Evolutionary conservation across 2,888 invertebrate genomes (phyloP), one percentile per base, ranked within the genome.

Genomic region (Catocala sponsa): DNA sequence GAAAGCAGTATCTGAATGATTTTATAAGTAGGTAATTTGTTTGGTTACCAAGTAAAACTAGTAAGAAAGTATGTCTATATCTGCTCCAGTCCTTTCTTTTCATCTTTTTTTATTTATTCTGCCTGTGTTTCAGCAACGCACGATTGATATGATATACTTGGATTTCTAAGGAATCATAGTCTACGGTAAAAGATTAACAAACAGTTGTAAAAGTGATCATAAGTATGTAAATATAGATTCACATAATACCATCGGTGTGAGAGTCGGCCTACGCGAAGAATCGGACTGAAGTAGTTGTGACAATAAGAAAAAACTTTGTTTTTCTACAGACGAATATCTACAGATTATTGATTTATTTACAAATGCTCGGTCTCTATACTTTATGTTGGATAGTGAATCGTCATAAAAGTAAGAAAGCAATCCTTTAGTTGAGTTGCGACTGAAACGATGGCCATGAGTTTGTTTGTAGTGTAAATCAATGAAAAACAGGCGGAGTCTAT

Each of bases 281-380:
- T 76, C 63, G 77, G 74, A 65, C 76, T 70, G 72, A 80, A 85
- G 77, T 81, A 79, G 71, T 72, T 76, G 51, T 75, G 78, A 78
- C 78, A 78, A 74, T 74, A 68, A 74, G 71, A 82, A 81, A 82
- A 81, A 83, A 84, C 82, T 83, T 85, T 86, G 83, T 87, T 86
- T 88, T 87, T 86, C 80, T 72, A 72, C 76, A 74, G 65, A 72
- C 69, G 70, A 70, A 72, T 70, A 70, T 73, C 70, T 67, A 67
- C 64, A 63, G 63, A 64, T 75, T 72, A 82, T 83, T 84, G 87
- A 85, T 86, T 86, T 87, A 86, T 84, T 83, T 84, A 79, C 78
- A 76, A 82, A 80, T 79, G 76, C 79, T 80, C 72, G 77, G 65
- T 72, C 64, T 56, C 74, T 75, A 68, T 79, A 70, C 76, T 65